Evolutionary conservation across 2,888 invertebrate species (phyloP).

Genomic region (Eupeodes latifasciatus): DNA sequence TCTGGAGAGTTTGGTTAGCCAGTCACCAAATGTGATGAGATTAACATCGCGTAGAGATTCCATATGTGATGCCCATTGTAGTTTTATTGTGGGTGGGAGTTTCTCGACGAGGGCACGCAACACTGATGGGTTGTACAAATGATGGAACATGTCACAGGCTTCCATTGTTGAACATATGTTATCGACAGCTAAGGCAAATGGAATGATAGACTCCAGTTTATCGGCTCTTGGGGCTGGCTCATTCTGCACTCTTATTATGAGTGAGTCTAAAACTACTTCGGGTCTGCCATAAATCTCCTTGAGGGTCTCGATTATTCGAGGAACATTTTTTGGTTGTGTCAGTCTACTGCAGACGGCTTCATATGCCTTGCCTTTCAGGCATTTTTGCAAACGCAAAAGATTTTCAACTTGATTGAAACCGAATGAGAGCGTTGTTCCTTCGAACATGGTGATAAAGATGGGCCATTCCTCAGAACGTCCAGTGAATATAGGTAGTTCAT

Average conservation of each 20-base stretch:
- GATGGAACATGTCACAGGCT: constrained; percentile 2
- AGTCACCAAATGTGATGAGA: constrained; percentile 9
- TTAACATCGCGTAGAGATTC: neutral
- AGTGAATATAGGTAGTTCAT: neutral
- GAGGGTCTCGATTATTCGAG: neutral
- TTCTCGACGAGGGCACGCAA: constrained; percentile 9
- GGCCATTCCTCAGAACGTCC: neutral
- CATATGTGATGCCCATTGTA: constrained; percentile 7
- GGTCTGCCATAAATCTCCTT: neutral
- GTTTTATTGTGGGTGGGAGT: constrained; percentile 7
- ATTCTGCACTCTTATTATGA: neutral
- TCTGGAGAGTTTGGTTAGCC: constrained; percentile 5
- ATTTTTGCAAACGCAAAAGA: neutral
- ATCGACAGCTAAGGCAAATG: constrained; percentile 1
- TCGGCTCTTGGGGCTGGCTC: constrained; percentile 1
- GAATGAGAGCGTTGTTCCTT: no score
- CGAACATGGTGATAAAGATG: neutral
- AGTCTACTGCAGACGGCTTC: neutral
- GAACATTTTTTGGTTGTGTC: neutral
- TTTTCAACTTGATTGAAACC: neutral
- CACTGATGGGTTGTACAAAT: constrained; percentile 8
- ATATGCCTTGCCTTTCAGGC: neutral
- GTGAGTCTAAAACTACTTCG: neutral
- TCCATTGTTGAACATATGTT: constrained; percentile 11
- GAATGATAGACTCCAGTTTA: constrained; percentile 3